Percentiles rank a stretch among this genome's conserved stretches.
Conservation (phyloP, 2,797 vertebrate genomes). For the Silurus aristotelis region DNA sequence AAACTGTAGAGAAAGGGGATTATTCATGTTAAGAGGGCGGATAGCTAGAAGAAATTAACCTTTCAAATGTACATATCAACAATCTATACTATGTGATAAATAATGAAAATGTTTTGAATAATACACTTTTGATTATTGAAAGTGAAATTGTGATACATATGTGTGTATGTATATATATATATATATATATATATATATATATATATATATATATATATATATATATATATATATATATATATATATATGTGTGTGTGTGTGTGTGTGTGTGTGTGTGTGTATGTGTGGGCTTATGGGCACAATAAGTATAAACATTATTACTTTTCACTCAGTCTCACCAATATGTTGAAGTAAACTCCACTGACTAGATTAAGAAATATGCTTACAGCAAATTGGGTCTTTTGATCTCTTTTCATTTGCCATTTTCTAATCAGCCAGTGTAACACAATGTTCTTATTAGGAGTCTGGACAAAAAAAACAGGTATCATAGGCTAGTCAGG, state of each 20-base stretch:
- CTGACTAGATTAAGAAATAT: slow-evolving; percentile 1
- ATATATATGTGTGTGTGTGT: no score
- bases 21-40: slow-evolving; percentile 70
- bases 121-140: slow-evolving; percentile 47
- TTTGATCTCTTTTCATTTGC: slow-evolving; percentile 35
- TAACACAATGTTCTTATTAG: slow-evolving; percentile 57
- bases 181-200: no score
- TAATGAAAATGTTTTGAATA: slow-evolving; percentile 44
- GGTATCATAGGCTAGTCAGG: slow-evolving; percentile 55
- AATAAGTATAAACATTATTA: slow-evolving; percentile 46
- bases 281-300: not conserved
- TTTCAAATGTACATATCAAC: slow-evolving; percentile 78
- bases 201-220: no score
- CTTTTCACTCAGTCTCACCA: slow-evolving; percentile 50
- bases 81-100: slow-evolving; percentile 67
- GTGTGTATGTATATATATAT: no score
- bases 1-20: slow-evolving; percentile 66
- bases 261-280: no score
- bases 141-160: slow-evolving; percentile 59
- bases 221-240: no score
- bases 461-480: slow-evolving; percentile 64
- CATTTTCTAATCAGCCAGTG: slow-evolving; percentile 48
- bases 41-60: slow-evolving; percentile 63
- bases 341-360: slow-evolving; percentile 26
- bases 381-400: slow-evolving; percentile 26